phyloP scores from a whole-genome alignment of 2,797 vertebrate genomes.

The Hyperoplus immaculatus region DNA sequence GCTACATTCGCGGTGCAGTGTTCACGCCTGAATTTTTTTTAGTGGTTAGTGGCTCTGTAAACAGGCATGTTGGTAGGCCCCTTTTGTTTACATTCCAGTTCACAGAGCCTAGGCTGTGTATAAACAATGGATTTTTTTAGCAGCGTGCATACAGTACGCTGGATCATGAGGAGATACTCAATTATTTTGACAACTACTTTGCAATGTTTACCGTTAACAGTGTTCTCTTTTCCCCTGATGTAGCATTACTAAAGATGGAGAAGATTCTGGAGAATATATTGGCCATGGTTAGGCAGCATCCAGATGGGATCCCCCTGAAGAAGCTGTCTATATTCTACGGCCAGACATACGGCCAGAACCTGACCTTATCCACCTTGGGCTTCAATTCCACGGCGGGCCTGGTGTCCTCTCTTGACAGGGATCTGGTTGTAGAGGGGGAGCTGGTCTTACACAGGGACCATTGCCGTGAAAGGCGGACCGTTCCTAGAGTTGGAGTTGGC shows the following conservation, averaged over 20 bases:
- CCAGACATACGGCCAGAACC: slow-evolving; percentile 67
- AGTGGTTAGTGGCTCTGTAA: no score
- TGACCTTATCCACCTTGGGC: slow-evolving; percentile 64
- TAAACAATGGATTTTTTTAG: no score
- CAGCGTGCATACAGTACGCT: not conserved
- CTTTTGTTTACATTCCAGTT: no score
- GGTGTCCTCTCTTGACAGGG: slow-evolving; percentile 51
- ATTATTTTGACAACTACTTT: not conserved
- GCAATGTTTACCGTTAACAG: not conserved
- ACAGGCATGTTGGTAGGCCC: no score
- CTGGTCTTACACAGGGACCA: slow-evolving; percentile 40
- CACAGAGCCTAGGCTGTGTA: no score
- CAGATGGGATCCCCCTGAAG: slow-evolving; percentile 72
- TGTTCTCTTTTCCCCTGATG: slow-evolving; percentile 8
- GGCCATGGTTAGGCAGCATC: slow-evolving; percentile 63
- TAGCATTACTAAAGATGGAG: slow-evolving; percentile 59
- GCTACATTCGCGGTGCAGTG: no score
- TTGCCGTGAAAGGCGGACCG: not conserved
- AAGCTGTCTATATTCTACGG: slow-evolving; percentile 62
- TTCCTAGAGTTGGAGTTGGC: not conserved
- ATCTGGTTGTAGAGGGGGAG: slow-evolving; percentile 66
- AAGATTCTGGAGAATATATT: slow-evolving; percentile 56
- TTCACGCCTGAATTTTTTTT: no score
- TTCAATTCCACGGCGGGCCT: slow-evolving; percentile 62
- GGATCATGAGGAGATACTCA: not conserved